phyloP scores from a whole-genome alignment of 2,113 vertebrate genomes.

The Corythornis madagascariensis region DNA sequence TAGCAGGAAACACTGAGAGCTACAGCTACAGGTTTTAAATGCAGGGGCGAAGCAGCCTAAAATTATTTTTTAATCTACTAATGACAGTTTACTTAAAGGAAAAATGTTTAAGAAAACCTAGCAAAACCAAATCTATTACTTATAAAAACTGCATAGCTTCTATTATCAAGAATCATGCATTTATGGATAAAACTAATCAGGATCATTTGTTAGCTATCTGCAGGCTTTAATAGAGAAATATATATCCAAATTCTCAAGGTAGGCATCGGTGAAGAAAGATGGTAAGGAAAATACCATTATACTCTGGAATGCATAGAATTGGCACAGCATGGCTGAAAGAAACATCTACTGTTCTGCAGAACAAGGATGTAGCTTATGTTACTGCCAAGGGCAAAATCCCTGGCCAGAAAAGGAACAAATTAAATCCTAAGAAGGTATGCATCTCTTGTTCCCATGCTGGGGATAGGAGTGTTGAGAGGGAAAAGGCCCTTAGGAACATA shows the following conservation, averaged over 20 bases:
- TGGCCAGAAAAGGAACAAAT: background rate
- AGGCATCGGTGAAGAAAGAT: background rate
- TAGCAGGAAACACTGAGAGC: background rate
- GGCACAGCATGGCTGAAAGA: background rate
- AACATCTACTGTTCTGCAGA: background rate
- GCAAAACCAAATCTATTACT: background rate
- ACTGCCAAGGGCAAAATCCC: background rate
- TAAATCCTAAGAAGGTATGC: background rate
- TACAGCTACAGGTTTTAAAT: background rate
- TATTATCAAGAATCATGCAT: background rate
- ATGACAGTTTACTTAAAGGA: background rate
- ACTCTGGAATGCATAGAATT: background rate
- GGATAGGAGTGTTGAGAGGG: background rate
- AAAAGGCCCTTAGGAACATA: background rate
- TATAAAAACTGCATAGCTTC: background rate
- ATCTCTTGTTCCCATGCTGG: background rate
- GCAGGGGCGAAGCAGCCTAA: background rate
- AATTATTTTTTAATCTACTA: background rate
- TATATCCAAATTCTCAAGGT: background rate
- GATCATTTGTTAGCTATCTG: background rate
- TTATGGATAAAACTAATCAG: background rate
- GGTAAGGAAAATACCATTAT: background rate
- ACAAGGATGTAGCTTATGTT: background rate
- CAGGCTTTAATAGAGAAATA: background rate
- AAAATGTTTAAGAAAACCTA: background rate